phyloP scores from a whole-genome alignment of 92 coral and sea anemone genomes.

The Parazoanthus swiftii region DNA sequence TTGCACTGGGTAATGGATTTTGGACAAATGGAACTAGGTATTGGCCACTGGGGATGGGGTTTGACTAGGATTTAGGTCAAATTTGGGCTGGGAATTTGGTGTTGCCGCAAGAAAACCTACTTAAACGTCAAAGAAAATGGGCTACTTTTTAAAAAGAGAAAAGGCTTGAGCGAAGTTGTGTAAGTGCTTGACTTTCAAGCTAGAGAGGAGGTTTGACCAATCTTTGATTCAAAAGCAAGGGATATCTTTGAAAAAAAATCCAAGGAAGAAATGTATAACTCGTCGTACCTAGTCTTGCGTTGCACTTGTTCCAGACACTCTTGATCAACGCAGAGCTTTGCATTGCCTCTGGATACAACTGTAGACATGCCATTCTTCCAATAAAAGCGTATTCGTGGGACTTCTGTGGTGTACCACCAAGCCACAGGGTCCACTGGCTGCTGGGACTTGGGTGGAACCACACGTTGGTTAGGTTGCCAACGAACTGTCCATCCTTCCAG shows the following conservation, averaged over 20 bases:
- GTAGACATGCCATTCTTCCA: constrained; percentile 11
- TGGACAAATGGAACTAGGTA: background rate
- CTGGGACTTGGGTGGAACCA: background rate
- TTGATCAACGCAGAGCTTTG: constrained; percentile 15
- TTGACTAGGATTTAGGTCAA: background rate
- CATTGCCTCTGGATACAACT: background rate
- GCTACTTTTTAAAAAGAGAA: background rate
- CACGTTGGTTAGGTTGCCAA: background rate
- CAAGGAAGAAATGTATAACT: background rate
- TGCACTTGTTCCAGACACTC: constrained; percentile 20
- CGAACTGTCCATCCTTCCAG: constrained; percentile 8
- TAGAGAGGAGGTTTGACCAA: background rate
- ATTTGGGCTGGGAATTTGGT: background rate
- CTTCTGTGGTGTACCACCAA: background rate
- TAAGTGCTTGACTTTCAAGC: background rate
- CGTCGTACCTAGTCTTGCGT: background rate
- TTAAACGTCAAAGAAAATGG: background rate
- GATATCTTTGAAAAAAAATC: background rate
- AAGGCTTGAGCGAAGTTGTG: background rate
- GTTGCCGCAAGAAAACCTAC: background rate
- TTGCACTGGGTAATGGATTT: too few relatives aligned
- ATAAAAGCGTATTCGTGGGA: background rate
- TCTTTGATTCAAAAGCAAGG: background rate
- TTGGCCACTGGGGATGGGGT: background rate
- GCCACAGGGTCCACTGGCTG: background rate